Percentiles rank a stretch among this genome's conserved stretches.
Conservation (phyloP, 1,140 invertebrate species). For the Apocrypta bakeri region DNA sequence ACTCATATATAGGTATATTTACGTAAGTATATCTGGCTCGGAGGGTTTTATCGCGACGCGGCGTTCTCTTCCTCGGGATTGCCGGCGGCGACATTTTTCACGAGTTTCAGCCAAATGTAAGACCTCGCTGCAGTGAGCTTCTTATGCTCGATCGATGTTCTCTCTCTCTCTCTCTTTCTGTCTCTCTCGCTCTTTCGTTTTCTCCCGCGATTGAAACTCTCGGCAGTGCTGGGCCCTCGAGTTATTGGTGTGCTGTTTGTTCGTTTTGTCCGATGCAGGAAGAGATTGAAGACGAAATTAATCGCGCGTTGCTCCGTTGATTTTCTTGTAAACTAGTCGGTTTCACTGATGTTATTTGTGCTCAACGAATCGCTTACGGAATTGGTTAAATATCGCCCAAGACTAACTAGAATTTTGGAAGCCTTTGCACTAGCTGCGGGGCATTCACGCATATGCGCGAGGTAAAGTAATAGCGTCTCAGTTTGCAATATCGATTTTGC, state of each 20-base stretch:
- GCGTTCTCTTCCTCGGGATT: not conserved
- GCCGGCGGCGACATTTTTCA: not conserved
- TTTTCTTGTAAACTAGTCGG: not conserved
- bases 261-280: not conserved
- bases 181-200: no score
- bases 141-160: not conserved
- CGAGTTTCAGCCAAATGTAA: not conserved
- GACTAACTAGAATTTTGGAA: not conserved
- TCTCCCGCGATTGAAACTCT: not conserved
- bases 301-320: not conserved
- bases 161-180: not conserved
- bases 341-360: no score
- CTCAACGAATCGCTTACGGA: not conserved
- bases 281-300: not conserved
- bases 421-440: not conserved
- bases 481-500: not conserved
- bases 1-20: not conserved
- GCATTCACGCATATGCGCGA: not conserved
- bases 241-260: not conserved
- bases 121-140: not conserved
- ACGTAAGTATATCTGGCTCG: not conserved
- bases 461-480: not conserved
- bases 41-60: constrained; percentile 7
- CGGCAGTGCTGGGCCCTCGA: not conserved
- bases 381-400: not conserved